A percentile compares a stretch with the other conserved stretches of the same genome.
Evolutionary conservation across 1,140 invertebrate species (phyloP).

Genomic region (Aphelinus atriplicis): DNA sequence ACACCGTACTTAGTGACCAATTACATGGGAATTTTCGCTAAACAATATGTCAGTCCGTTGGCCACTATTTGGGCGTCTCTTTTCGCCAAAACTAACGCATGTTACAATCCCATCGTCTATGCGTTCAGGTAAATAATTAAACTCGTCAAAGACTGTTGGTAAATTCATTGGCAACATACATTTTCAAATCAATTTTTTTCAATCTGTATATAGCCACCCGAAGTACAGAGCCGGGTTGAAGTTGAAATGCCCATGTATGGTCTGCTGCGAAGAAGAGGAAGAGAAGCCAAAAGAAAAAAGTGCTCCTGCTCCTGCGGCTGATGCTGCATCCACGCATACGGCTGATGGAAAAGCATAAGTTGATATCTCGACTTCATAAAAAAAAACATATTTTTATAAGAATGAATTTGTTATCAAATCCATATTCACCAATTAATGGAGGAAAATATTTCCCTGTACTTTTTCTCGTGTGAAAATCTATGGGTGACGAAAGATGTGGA

Average conservation of each 20-base stretch:
- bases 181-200: slow-evolving; percentile 1
- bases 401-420: too few relatives aligned
- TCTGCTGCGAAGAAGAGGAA: slow-evolving; percentile 62
- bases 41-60: slow-evolving; percentile 74
- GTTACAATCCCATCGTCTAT: slow-evolving; percentile 86
- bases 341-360: slow-evolving; percentile 26
- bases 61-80: slow-evolving; percentile 82
- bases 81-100: slow-evolving; percentile 82
- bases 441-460: too few relatives aligned
- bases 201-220: slow-evolving; percentile 70
- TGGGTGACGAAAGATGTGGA: too few relatives aligned
- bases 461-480: too few relatives aligned
- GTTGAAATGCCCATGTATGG: slow-evolving; percentile 76
- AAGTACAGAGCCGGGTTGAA: slow-evolving; percentile 79
- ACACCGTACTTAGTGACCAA: slow-evolving; percentile 87
- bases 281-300: not conserved
- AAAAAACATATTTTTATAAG: too few relatives aligned
- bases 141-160: too few relatives aligned
- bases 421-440: too few relatives aligned
- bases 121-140: slow-evolving; percentile 73
- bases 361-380: too few relatives aligned
- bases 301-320: not conserved
- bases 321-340: slow-evolving; percentile 22
- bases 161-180: not conserved
- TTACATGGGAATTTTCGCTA: slow-evolving; percentile 77